These are phyloP conservation scores for Xiphydria camelus DNA, from an alignment of 2,888 invertebrate species.

Conservation along the genomic window DNA sequence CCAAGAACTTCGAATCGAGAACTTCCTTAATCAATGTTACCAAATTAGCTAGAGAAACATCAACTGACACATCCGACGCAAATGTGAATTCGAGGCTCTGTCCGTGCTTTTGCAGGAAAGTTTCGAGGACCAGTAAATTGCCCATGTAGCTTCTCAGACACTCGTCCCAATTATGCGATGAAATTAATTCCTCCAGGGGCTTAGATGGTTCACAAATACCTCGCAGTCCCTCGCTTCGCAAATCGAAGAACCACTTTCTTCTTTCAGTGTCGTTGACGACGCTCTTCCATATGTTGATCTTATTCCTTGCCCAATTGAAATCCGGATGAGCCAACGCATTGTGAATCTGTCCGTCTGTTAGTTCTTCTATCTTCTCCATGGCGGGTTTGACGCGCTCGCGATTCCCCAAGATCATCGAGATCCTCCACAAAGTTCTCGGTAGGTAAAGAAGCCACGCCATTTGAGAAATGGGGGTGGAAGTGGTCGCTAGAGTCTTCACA, in stretches of 20 bases:
- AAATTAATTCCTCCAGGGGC: not conserved
- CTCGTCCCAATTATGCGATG: constrained; percentile 1
- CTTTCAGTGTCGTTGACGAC: constrained; percentile 1
- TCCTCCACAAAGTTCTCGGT: not conserved
- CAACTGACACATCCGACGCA: not conserved
- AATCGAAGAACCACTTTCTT: constrained; percentile 6
- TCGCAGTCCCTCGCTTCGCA: not conserved
- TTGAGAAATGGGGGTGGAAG: no score
- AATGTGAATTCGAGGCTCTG: constrained; percentile 9
- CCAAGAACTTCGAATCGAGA: no score
- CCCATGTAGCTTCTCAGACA: constrained; percentile 14
- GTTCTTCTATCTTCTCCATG: not conserved
- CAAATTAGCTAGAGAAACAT: not conserved
- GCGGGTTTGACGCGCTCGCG: not conserved
- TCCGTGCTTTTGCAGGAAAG: constrained; percentile 9
- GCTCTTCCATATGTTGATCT: constrained; percentile 7
- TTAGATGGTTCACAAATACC: constrained; percentile 10
- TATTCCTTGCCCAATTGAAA: constrained; percentile 10
- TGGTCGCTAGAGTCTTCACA: no score
- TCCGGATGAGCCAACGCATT: not conserved
- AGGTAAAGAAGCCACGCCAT: not conserved
- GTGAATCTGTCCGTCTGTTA: not conserved
- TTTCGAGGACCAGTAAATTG: constrained; percentile 16
- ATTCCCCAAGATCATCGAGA: not conserved
- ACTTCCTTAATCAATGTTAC: not conserved